A percentile compares a stretch with the other conserved stretches of the same genome.
phyloP scores from a whole-genome alignment of 2,888 invertebrate genomes.

The Theretra japonica region DNA sequence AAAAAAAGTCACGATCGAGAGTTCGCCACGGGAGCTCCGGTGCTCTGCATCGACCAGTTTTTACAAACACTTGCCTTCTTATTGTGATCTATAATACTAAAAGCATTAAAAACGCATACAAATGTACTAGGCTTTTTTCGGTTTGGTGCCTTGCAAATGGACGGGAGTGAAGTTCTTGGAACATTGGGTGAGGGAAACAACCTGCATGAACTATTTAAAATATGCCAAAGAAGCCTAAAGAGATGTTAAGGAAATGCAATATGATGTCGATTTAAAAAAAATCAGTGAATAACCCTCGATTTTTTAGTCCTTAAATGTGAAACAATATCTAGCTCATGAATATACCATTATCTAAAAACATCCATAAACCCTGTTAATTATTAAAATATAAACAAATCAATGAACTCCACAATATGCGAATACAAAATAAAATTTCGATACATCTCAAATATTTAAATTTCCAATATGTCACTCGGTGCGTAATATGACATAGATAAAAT shows the following conservation, averaged over 20 bases:
- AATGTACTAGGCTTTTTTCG: constrained; percentile 8
- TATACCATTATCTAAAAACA: too few species aligned
- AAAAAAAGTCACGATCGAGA: constrained; percentile 36
- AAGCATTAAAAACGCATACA: constrained; percentile 24
- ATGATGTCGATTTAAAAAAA: too few species aligned
- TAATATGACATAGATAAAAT: constrained; percentile 23
- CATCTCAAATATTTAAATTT: constrained; percentile 12
- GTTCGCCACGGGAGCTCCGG: constrained; percentile 28
- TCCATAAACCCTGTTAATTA: background rate
- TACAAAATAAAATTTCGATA: background rate
- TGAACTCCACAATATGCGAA: background rate
- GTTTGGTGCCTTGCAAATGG: background rate
- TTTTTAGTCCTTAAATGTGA: too few species aligned
- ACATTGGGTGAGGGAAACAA: background rate
- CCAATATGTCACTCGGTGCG: constrained; percentile 25
- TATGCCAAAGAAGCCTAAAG: too few species aligned
- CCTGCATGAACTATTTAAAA: too few species aligned
- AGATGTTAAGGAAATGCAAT: too few species aligned
- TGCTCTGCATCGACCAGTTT: constrained; percentile 25
- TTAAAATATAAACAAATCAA: background rate
- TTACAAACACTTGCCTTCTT: constrained; percentile 15
- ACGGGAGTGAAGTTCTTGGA: constrained; percentile 5
- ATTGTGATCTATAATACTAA: constrained; percentile 26
- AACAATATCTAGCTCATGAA: too few species aligned
- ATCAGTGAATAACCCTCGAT: too few species aligned